Base-by-base conservation (phyloP, 2,797 vertebrate genomes). In the Sardinella longiceps region DNA sequence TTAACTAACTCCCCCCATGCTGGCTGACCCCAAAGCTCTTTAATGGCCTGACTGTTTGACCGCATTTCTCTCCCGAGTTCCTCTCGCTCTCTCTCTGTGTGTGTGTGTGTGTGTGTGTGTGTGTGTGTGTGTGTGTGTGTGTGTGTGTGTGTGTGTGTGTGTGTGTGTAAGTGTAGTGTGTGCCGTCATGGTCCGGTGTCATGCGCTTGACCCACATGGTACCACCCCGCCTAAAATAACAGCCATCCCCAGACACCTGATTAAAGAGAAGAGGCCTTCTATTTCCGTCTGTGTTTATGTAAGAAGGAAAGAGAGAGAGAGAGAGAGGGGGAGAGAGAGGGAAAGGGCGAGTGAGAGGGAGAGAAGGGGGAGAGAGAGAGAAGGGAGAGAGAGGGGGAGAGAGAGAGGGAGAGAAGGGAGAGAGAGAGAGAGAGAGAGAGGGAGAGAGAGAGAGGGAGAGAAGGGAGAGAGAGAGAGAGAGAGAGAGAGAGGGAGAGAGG, bases 401-500 rank as follows among this genome's bases (percentile, higher is more conserved):
- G 84, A 84, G 20, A 84, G 86, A 81, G 86, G 74, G 56, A 51
- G 81, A 81, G 82, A 50, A 60, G 51, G 85, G 85, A 86, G 90
- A 81, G 84, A 85, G 86, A 82, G 86, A 88, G 85, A 85, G 77
- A 66, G 88, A 84, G 5, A 87, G 91, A 90, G 92, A 91, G 90
- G 91, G 90, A 93, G 92, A 53, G 48, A 82, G 28, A 53, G 2
- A 58, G 82, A 28, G 56, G 23, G 84, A 87, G 84, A 85, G 45
- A n/a, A n/a, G 93, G 92, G 85, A 87, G 90, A 80, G 84, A 85
- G 86, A 82, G 86, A 88, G 86, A 46, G 91, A 93, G 88, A 89
- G 91, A 88, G 88, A 86, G 84, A 20, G 51, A 84, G 84, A 86
- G 90, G 83, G 84, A 84, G 20, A 84, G 86, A 81, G 86, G 74